Percentiles rank a stretch among this genome's conserved stretches.
Evolutionary conservation across 64 coral and sea anemone genomes (phyloP).

Genomic region (Hydrozoanthus tunicans): DNA sequence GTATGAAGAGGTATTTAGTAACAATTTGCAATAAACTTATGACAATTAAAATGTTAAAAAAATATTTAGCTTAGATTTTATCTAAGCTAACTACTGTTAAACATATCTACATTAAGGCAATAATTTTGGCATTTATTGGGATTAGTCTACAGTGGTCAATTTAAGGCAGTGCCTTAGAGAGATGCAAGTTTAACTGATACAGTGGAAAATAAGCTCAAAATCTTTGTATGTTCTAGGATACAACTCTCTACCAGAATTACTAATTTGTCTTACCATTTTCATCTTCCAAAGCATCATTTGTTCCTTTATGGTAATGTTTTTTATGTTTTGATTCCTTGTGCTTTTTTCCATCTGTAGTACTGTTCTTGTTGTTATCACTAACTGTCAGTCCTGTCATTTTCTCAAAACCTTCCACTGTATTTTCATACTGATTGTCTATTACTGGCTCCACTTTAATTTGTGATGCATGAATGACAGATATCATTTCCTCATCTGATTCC

Average conservation of each 20-base stretch:
- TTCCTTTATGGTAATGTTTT: slow-evolving; percentile 20
- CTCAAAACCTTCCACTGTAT: slow-evolving; percentile 43
- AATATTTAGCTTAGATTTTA: no score
- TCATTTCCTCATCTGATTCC: slow-evolving; percentile 29
- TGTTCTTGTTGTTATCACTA: not conserved
- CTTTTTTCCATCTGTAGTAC: not conserved
- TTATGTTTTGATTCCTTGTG: slow-evolving; percentile 22
- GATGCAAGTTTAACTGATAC: no score
- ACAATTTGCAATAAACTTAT: no score
- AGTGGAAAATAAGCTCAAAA: not conserved
- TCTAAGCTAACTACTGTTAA: no score
- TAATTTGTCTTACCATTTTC: slow-evolving; percentile 32
- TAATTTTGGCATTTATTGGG: no score
- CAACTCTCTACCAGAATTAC: no score
- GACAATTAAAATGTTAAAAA: no score
- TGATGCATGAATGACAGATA: slow-evolving; percentile 48
- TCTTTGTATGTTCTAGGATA: not conserved
- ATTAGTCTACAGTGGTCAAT: no score
- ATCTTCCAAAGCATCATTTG: slow-evolving; percentile 5
- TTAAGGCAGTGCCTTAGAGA: no score
- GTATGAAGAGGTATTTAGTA: no score
- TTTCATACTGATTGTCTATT: slow-evolving; percentile 23
- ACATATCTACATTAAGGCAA: no score
- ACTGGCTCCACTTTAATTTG: slow-evolving; percentile 47
- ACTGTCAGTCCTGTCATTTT: slow-evolving; percentile 46